Percentiles rank a stretch among this genome's conserved stretches.
phyloP scores from a whole-genome alignment of 1,140 invertebrate genomes.

The Drosophila tsacasi region DNA sequence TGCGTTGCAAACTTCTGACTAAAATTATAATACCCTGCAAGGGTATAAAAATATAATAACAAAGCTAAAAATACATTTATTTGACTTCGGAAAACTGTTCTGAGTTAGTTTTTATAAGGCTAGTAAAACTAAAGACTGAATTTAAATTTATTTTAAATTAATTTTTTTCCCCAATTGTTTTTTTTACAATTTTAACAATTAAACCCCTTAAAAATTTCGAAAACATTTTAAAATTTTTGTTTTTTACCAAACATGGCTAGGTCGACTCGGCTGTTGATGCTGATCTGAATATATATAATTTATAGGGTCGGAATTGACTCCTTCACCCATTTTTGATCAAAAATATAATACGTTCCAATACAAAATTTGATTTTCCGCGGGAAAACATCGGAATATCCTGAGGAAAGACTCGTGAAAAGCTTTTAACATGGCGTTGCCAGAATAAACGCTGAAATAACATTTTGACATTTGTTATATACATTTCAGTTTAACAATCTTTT shows the following conservation, averaged over 20 bases:
- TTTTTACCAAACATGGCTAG: no score
- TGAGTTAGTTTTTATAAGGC: not conserved
- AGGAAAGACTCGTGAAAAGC: not conserved
- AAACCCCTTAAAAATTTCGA: no score
- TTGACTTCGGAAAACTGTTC: no score
- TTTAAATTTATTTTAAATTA: rapidly evolving
- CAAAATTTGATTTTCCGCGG: not conserved
- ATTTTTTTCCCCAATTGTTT: not conserved
- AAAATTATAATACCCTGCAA: no score
- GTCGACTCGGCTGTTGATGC: not conserved
- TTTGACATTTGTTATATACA: not conserved
- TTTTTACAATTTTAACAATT: no score
- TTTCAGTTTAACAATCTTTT: not conserved
- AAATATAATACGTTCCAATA: not conserved
- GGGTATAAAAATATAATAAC: no score
- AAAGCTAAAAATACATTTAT: no score
- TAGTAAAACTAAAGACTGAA: no score
- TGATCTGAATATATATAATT: not conserved
- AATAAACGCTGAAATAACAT: not conserved
- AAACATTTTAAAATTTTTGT: no score
- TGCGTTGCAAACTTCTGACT: no score
- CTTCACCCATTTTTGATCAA: not conserved
- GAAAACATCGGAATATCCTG: not conserved
- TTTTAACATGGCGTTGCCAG: not conserved
- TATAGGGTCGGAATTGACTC: not conserved